These are phyloP conservation scores for Cecidostiba fungosa DNA, from an alignment of 2,888 invertebrate genomes.

Conservation along the genomic window DNA sequence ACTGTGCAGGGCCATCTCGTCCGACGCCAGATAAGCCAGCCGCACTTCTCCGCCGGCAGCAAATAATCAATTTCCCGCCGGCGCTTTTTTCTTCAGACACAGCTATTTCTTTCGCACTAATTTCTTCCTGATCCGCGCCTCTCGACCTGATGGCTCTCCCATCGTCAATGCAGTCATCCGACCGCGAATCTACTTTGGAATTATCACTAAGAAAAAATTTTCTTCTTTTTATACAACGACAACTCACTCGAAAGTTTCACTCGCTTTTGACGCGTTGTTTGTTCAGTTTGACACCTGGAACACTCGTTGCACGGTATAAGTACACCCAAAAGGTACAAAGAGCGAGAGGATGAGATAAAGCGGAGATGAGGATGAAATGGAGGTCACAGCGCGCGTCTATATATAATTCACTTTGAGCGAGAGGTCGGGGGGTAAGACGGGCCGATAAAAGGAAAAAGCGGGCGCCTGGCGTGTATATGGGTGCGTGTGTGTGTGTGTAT, in stretches of 20 bases:
- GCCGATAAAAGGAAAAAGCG: conserved; percentile 33
- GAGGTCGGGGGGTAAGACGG: not conserved
- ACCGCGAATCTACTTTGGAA: too few species aligned
- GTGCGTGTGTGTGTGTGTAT: not conserved
- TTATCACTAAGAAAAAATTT: not conserved
- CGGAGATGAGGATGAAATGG: not conserved
- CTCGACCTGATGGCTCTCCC: too few species aligned
- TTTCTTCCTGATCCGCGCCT: too few species aligned
- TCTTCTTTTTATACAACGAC: not conserved
- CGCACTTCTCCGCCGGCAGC: not conserved
- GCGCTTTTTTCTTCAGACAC: not conserved
- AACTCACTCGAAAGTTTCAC: not conserved
- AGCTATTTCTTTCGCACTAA: conserved; percentile 42
- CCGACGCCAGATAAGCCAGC: conserved; percentile 7
- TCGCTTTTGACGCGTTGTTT: too few species aligned
- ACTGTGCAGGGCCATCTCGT: not conserved
- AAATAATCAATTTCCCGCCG: conserved; percentile 34
- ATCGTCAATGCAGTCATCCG: not conserved
- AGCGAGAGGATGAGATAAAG: not conserved
- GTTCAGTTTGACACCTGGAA: too few species aligned
- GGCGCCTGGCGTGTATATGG: not conserved
- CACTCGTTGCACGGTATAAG: too few species aligned
- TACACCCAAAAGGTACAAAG: not conserved
- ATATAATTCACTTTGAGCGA: conserved; percentile 9
- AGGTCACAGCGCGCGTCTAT: not conserved